Base-by-base conservation (phyloP, 1,140 invertebrate genomes). In the Carposina sasakii region DNA sequence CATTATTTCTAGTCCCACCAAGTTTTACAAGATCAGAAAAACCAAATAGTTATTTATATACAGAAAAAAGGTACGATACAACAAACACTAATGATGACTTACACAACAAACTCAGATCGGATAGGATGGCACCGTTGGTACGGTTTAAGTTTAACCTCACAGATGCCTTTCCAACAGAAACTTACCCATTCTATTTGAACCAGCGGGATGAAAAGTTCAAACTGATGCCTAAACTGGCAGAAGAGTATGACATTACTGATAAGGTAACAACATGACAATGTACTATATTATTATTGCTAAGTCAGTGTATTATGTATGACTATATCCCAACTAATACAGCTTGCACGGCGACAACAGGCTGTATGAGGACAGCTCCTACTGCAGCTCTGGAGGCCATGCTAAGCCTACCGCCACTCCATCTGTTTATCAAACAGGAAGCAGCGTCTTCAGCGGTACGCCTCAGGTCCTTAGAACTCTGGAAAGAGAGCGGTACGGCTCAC, bases 21-120 rank as follows among this genome's bases (percentile, higher is more conserved):
- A 85, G 89, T 12, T 96, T 96, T 68, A 91, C 93, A 24, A 88
- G 94, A 54, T 90, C 92, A 66, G 94, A 96, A 60, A 89, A 84
- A 6, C 84, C 89, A 20, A 88, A 90, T 41, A 81, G 81, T 9
- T 88, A 88, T 56, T 79, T 69, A 8, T 86, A 87, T 57, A 85
- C 85, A 37, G 73, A 81, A 15, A 86, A 88, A 48, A 60, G 60
- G 17, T 69, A 71, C 9, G 45, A 59, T 47, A 54, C 54, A 52
- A 44, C 70, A 36, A 57, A 73, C 3, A 68, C 69, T 26, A 71
- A 66, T 17, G 76, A 82, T 19, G 76, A 85, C 17, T 51, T 83
- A 17, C 73, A 76, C 23, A 50, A 42, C 15, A 78, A 63, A 48
- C 57, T 48, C 19, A 63, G 83, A 24, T 53, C 83, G 41, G 76